A percentile compares a stretch with the other conserved stretches of the same genome.
Conservation (phyloP, 2,113 vertebrate genomes). For the Atlantisia rogersi region DNA sequence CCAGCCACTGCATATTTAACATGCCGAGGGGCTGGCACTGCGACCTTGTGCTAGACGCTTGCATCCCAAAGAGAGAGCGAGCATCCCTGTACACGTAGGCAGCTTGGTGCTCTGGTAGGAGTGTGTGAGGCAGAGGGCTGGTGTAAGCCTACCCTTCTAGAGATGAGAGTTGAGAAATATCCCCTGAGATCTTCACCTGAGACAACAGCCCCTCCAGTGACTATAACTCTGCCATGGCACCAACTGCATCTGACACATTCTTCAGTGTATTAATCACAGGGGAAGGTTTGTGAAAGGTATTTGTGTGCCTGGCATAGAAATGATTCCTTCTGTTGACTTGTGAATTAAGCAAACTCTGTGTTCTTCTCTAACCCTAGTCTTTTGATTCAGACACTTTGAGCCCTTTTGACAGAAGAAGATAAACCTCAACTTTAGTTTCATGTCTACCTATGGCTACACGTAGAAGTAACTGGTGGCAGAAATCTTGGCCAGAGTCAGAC, state of each 20-base stretch:
- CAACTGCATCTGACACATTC: neutral
- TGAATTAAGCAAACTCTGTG: neutral
- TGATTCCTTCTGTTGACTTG: neutral
- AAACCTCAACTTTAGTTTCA: neutral
- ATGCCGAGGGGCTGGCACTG: neutral
- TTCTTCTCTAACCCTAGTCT: neutral
- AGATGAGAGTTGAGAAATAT: neutral
- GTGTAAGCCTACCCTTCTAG: neutral
- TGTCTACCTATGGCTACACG: neutral
- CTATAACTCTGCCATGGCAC: neutral
- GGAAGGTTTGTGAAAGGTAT: neutral
- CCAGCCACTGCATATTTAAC: neutral
- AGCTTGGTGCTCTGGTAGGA: neutral
- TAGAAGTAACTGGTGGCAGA: slow-evolving; percentile 19
- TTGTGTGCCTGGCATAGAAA: neutral
- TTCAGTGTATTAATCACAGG: neutral
- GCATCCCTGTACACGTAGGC: neutral
- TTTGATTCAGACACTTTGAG: neutral
- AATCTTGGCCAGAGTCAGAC: slow-evolving; percentile 9
- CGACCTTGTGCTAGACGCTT: neutral
- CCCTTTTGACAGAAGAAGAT: slow-evolving; percentile 18
- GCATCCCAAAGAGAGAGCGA: neutral
- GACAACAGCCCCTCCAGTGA: neutral
- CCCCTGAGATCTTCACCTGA: neutral
- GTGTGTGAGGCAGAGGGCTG: neutral